Conservation (phyloP, 2,113 vertebrate genomes). For the Anguilla japonica region DNA sequence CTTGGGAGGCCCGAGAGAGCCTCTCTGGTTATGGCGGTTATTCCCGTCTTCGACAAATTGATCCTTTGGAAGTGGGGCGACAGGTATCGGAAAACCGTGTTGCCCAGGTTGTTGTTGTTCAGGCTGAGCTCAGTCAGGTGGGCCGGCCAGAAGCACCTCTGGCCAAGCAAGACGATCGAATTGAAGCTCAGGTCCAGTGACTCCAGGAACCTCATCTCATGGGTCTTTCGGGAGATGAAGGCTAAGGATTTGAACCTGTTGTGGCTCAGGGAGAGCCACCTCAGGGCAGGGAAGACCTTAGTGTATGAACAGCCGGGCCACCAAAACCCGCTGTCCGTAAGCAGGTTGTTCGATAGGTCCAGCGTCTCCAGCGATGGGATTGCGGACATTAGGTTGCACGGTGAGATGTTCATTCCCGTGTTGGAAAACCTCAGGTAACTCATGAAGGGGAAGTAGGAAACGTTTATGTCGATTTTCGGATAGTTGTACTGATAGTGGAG, state of each 20-base stretch:
- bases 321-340: constrained; percentile 59
- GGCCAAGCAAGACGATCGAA: constrained; percentile 38
- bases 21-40: constrained; percentile 45
- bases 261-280: constrained; percentile 49
- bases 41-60: constrained; percentile 59
- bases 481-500: constrained; percentile 59
- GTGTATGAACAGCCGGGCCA: constrained; percentile 48
- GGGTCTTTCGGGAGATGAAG: constrained; percentile 46
- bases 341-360: constrained; percentile 62
- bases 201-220: constrained; percentile 50
- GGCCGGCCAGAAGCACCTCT: constrained; percentile 50
- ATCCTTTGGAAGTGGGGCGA: constrained; percentile 53
- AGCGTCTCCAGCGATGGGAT: constrained; percentile 55
- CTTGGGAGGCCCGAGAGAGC: constrained; percentile 41
- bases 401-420: constrained; percentile 63
- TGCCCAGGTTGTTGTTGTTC: constrained; percentile 57
- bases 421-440: constrained; percentile 60
- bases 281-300: constrained; percentile 56
- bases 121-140: constrained; percentile 55
- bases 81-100: constrained; percentile 50
- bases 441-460: constrained; percentile 37
- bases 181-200: constrained; percentile 63
- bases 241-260: constrained; percentile 57
- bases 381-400: constrained; percentile 55
- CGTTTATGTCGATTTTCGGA: constrained; percentile 51